Evolutionary conservation across 2,888 invertebrate species (phyloP).

Genomic region (Allacma fusca): DNA sequence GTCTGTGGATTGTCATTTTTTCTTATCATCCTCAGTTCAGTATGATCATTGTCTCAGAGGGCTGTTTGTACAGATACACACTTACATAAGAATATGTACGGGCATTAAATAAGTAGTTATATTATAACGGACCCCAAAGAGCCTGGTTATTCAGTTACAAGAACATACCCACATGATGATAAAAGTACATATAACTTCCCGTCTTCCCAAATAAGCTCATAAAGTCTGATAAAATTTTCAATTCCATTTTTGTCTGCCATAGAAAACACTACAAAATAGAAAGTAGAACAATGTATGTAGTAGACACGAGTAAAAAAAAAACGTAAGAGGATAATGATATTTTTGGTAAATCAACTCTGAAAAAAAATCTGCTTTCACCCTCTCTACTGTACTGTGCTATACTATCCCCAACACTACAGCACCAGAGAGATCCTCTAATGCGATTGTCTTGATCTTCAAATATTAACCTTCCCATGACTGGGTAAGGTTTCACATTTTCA

Average conservation of each 20-base stretch:
- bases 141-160: too few species aligned
- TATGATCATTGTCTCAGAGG: not conserved
- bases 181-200: too few species aligned
- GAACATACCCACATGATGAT: too few species aligned
- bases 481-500: not conserved
- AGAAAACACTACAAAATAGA: not conserved
- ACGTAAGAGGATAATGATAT: not conserved
- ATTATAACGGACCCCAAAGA: too few species aligned
- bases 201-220: not conserved
- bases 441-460: slow-evolving; percentile 16
- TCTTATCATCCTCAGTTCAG: slow-evolving; percentile 35
- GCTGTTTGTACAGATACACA: too few species aligned
- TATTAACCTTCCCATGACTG: not conserved
- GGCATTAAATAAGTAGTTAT: too few species aligned
- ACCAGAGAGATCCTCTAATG: too few species aligned
- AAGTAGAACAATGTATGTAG: not conserved
- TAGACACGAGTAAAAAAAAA: not conserved
- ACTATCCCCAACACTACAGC: not conserved
- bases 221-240: not conserved
- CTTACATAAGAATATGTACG: too few species aligned
- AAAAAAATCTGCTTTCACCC: not conserved
- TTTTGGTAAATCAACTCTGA: not conserved
- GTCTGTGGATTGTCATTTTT: slow-evolving; percentile 39
- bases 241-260: not conserved
- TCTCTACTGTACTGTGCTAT: too few species aligned